A percentile compares a stretch with the other conserved stretches of the same genome.
Conservation (phyloP, 2,888 invertebrate species). For the Autographa pulchrina region DNA sequence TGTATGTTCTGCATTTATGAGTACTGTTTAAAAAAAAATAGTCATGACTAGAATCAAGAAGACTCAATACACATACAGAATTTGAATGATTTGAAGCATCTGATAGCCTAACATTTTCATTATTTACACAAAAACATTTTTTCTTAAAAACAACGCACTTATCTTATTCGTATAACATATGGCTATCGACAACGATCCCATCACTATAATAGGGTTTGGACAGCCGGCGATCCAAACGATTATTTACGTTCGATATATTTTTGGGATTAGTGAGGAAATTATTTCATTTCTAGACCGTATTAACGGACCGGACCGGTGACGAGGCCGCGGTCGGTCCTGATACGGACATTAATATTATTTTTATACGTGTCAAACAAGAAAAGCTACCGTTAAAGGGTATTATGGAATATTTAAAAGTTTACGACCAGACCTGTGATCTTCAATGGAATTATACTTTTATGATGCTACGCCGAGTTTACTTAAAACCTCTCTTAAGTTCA, state of each 20-base stretch:
- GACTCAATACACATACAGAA: too few species aligned
- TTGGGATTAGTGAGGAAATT: slow-evolving; percentile 86
- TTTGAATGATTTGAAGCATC: too few species aligned
- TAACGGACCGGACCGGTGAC: slow-evolving; percentile 58
- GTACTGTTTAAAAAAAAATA: too few species aligned
- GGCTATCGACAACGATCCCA: slow-evolving; percentile 37
- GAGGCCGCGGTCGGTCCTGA: slow-evolving; percentile 50
- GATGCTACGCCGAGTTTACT: slow-evolving; percentile 55
- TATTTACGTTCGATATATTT: slow-evolving; percentile 87
- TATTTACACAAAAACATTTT: background rate
- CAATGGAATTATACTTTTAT: slow-evolving; percentile 60
- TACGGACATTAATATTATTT: slow-evolving; percentile 71
- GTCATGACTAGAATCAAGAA: too few species aligned
- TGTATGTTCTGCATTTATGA: too few species aligned
- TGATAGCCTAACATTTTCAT: too few species aligned
- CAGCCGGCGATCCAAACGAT: slow-evolving; percentile 79
- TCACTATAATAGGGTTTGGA: slow-evolving; percentile 80
- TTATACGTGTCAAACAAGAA: slow-evolving; percentile 62
- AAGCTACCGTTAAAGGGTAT: slow-evolving; percentile 63
- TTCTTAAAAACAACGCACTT: background rate
- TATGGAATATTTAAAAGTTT: slow-evolving; percentile 58
- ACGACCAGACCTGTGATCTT: slow-evolving; percentile 49
- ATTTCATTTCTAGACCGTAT: slow-evolving; percentile 82
- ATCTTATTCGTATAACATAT: slow-evolving; percentile 5
- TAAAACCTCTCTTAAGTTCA: slow-evolving; percentile 52